Base-by-base conservation (phyloP, 2,888 invertebrate species). In the Lacanobia wlatinum region DNA sequence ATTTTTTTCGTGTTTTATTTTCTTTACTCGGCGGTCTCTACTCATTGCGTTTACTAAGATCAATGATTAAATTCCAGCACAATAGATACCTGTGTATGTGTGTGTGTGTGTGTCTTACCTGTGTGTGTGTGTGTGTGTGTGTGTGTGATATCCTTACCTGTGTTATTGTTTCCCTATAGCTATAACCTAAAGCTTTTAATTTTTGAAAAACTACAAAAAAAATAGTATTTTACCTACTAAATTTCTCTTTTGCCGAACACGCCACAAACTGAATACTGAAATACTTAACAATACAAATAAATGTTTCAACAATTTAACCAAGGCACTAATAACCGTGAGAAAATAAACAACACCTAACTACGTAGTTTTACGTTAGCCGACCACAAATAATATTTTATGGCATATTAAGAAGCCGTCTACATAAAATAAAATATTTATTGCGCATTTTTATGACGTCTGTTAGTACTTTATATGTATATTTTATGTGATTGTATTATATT, bases 311-410 rank as follows among this genome's bases (percentile, higher is more conserved):
- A 12, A 56, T 43, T 40, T 14, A 58, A 18, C 4, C 7, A 21
- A 23, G 10, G 12, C 8, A 0, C 3, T 58, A 28, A 68, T 68
- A 40, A 28, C 18, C 52, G 77, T 73, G 77, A 52, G 73, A 68
- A 73, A 76, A 77, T n/a, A 50, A 40, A 63, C 16, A 38, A 70
- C 6, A 52, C 16, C 18, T 43, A n/a, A n/a, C 40, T n/a, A 0
- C 9, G 1, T 10, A 12, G 2, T 50, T 12, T 46, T 46, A 28
- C 23, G 50, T 18, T 28, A 58, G 76, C 18, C 38, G 12, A 14
- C 38, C 14, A 28, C 52, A 52, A 58, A 76, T 38, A 62, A 62
- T 58, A 50, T 77, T 77, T 68, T 77, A 77, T 53, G 52, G 52
- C 58, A 21, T 53, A 48, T 69, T 77, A 69, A n/a, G 34, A 53